Evolutionary conservation across 2,888 invertebrate genomes (phyloP), one percentile per base, ranked within the genome.

Genomic region (Pyrrhia umbra): DNA sequence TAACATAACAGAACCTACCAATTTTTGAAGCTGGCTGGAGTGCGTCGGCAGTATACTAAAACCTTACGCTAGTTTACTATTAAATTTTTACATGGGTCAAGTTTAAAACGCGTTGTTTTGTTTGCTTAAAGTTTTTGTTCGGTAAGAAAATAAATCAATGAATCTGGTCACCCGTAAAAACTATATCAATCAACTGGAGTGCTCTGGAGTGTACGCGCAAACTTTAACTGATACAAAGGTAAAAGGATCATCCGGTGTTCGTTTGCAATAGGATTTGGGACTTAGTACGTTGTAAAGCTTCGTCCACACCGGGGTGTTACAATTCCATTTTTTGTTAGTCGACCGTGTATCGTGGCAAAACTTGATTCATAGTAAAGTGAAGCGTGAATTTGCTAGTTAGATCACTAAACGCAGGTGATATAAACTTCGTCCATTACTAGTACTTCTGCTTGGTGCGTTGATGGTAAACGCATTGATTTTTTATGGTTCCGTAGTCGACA

Each of bases 131-230:
- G n/a, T 34, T 34, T 30, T 34, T n/a, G 34, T 39, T 45, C 39
- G 23, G 16, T 21, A 34, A 39, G 16, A 34, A 63, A 55, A 64
- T 64, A 55, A 64, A n/a, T 43, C 64, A 49, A 64, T 55, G 30
- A 45, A 55, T 30, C 34, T 56, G 43, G 43, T 1, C 25, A 18
- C 13, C 55, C 55, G 54, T 20, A 43, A 56, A 71, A 64, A 68
- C 15, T 45, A 39, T 72, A 68, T 65, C 55, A 68, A 68, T 68
- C 72, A 56, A 56, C 18, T 15, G 8, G 50, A 68, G 68, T 72
- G 68, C 21, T 68, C 72, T 55, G 21, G 18, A 45, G 25, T 34
- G 18, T 39, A 45, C 21, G 25, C 30, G 16, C 34, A 40, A 45
- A 50, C n/a, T 64, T 42, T 30, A 45, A 18, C 25, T 16, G 18